Evolutionary conservation across 2,113 vertebrate species (phyloP).

Genomic region (Chaetodon trifascialis): DNA sequence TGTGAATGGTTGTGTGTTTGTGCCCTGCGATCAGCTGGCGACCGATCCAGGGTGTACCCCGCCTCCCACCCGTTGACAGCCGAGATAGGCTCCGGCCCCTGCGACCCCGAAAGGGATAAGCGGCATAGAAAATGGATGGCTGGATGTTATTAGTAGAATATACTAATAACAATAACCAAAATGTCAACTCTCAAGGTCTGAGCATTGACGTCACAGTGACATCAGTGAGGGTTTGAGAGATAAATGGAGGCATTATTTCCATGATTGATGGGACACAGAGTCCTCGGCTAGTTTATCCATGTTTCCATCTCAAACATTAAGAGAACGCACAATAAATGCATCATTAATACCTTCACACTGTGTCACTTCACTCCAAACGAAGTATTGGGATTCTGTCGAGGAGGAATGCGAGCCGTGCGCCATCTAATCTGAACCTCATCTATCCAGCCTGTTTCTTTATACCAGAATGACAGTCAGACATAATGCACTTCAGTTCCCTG

Average conservation of each 20-base stretch:
- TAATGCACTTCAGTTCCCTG: constrained; percentile 22
- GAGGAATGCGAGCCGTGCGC: background rate
- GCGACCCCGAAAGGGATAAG: too few relatives aligned
- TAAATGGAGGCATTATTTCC: constrained; percentile 12
- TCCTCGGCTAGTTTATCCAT: background rate
- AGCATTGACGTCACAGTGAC: background rate
- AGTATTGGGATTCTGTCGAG: constrained; percentile 14
- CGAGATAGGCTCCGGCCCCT: too few relatives aligned
- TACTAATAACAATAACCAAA: background rate
- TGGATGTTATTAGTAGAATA: too few relatives aligned
- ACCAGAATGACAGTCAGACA: background rate
- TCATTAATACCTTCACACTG: background rate
- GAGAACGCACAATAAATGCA: background rate
- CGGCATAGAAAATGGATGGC: too few relatives aligned
- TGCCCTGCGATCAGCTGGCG: too few relatives aligned
- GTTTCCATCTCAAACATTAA: constrained; percentile 5
- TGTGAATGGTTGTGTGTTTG: too few relatives aligned
- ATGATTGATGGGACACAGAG: background rate
- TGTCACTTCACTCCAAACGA: background rate
- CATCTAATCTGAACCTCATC: constrained; percentile 8
- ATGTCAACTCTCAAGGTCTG: background rate
- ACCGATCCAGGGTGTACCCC: too few relatives aligned
- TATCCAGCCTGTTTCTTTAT: background rate
- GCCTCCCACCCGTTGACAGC: too few relatives aligned
- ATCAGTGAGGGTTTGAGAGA: background rate